Conservation (phyloP, 2,888 invertebrate species). For the Alloscopus bannaensis region DNA sequence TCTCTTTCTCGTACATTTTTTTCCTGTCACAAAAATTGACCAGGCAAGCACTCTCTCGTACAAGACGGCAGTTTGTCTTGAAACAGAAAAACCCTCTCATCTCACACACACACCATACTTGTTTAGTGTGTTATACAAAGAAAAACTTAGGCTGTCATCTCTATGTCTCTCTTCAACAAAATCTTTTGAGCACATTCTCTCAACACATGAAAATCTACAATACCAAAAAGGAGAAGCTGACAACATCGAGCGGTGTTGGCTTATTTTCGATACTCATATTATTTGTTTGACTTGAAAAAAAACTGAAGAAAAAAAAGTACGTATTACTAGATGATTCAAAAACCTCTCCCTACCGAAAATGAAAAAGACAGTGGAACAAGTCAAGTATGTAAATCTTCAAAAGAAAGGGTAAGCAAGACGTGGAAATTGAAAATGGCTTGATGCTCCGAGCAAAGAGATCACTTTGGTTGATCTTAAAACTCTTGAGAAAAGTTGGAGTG, state of each 20-base stretch:
- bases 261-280: neutral
- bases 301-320: neutral
- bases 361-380: constrained; percentile 26
- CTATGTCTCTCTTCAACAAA: neutral
- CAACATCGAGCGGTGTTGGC: neutral
- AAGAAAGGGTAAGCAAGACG: constrained; percentile 5
- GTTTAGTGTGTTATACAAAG: neutral
- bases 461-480: neutral
- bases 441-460: neutral
- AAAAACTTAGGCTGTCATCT: neutral
- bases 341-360: neutral
- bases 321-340: neutral
- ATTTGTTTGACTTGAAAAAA: neutral
- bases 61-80: constrained; percentile 11
- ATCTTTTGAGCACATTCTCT: constrained; percentile 8
- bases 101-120: neutral
- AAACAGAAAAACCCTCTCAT: neutral
- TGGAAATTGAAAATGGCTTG: constrained; percentile 12
- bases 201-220: neutral
- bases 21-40: constrained; percentile 56
- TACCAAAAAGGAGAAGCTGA: neutral
- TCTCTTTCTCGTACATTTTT: neutral
- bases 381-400: constrained; percentile 23
- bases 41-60: constrained; percentile 59
- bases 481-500: neutral